Evolutionary conservation across 2,113 vertebrate genomes (phyloP), one percentile per base, ranked within the genome.

Genomic region (Aldabrachelys gigantea): DNA sequence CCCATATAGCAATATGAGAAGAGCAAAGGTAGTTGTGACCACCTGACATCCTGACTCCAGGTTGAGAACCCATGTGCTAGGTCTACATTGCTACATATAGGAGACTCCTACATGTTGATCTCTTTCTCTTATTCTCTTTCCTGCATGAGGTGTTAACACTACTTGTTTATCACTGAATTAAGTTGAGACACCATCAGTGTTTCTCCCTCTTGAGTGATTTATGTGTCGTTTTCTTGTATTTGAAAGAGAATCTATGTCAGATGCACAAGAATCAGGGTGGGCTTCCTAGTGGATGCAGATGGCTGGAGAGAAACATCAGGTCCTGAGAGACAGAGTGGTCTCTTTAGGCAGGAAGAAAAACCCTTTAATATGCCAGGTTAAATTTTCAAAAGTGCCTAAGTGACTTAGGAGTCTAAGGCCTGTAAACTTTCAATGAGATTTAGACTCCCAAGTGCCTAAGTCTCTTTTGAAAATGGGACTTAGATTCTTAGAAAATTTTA

Each of bases 1-100:
- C 12, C 49, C 11, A 50, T 89, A 88, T 44, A 56, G 8, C 10
- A 25, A 5, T 10, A 5, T 4, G 13, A 88, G 79, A 93, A 95
- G 47, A 41, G 7, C 75, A 94, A 84, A 22, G 17, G 44, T 59
- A 9, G 25, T 69, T 93, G 84, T 49, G 44, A 44, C 5, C 14
- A 56, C 24, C n/a, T 53, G 27, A 41, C 35, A 47, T 10, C 22
- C 41, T 78, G 41, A 78, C 75, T 47, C 41, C 12, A 78, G 22
- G 13, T 8, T 25, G 35, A 84, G 24, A 87, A 89, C 14, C 3
- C 83, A 38, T 57, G 22, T 92, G 35, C 41, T 85, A 65, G 91
- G 81, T 27, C 4, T 3, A 10, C 29, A 88, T 84, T 65, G 59
- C 0, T 0, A 41, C 38, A 29, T 22, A 54, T 57, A 22, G n/a